Evolutionary conservation across 1,140 invertebrate genomes (phyloP).

Genomic region (Drosophila tani): DNA sequence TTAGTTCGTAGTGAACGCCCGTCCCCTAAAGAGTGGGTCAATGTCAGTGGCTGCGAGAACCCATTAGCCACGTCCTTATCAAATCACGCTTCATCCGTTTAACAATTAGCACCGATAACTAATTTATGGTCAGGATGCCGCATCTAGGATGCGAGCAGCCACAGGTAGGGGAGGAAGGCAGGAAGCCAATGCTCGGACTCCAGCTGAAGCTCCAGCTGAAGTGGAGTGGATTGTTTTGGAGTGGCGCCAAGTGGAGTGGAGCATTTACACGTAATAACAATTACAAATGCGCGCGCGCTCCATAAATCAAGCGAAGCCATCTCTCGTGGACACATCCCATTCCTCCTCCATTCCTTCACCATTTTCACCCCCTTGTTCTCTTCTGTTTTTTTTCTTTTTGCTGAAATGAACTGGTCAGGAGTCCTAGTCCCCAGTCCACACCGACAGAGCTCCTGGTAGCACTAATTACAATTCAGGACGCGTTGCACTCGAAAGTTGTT

Average conservation of each 20-base stretch:
- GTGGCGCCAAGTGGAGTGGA: conserved; percentile 23
- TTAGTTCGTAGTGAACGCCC: not conserved
- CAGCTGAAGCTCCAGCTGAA: not conserved
- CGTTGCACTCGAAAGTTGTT: conserved; percentile 68
- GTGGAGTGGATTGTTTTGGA: conserved; percentile 28
- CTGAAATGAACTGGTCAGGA: conserved; percentile 34
- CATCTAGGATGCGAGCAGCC: conserved; percentile 6
- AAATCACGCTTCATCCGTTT: conserved; percentile 56
- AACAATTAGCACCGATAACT: conserved; percentile 62
- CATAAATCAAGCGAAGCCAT: conserved; percentile 58
- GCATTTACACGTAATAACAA: conserved; percentile 63
- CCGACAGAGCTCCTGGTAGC: conserved; percentile 24
- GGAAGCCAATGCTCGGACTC: not conserved
- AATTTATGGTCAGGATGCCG: conserved; percentile 51
- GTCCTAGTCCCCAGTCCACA: not conserved
- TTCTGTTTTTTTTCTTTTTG: not conserved
- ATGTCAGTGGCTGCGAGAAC: conserved; percentile 8
- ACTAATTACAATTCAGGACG: conserved; percentile 70
- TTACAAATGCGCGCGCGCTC: conserved; percentile 62
- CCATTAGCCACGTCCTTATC: conserved; percentile 20
- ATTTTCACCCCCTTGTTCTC: not conserved
- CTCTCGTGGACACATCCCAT: conserved; percentile 1
- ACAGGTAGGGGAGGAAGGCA: not conserved
- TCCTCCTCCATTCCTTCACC: not conserved
- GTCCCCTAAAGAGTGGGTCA: not conserved